phyloP scores from a whole-genome alignment of 2,113 vertebrate genomes.

The Muntiacus reevesi region DNA sequence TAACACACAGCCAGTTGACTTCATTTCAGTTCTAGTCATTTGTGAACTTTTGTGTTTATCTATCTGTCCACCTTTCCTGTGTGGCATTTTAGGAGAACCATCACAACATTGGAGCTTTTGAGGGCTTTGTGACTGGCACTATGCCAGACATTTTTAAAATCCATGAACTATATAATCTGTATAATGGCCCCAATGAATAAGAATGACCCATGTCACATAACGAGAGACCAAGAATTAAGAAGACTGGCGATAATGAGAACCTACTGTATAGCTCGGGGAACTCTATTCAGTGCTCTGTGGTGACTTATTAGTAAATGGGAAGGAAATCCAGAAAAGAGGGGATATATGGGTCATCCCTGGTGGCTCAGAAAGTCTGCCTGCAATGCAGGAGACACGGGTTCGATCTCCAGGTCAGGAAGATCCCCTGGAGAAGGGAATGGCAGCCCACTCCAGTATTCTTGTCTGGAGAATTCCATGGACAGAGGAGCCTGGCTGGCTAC shows the following conservation, averaged over 20 bases:
- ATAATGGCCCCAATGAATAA: not conserved
- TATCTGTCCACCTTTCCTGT: not conserved
- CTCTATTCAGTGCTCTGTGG: not conserved
- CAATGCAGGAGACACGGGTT: not conserved
- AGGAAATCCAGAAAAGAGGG: not conserved
- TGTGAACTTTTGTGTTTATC: not conserved
- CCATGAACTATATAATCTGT: not conserved
- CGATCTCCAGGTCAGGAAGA: accelerated
- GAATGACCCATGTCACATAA: not conserved
- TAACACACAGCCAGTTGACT: not conserved
- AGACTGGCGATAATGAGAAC: not conserved
- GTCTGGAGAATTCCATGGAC: not conserved
- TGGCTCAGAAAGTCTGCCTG: not conserved
- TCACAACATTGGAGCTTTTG: not conserved
- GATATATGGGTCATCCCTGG: not conserved
- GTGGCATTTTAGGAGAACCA: not conserved
- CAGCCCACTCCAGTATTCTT: not conserved
- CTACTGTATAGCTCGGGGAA: not conserved
- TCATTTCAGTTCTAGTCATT: not conserved
- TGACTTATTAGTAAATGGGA: not conserved
- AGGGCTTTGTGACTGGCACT: not conserved
- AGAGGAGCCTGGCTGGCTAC: not conserved
- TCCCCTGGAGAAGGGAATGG: not conserved
- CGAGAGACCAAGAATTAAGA: not conserved
- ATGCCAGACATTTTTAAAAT: not conserved